phyloP scores from a whole-genome alignment of 2,113 vertebrate species.

The Pogona vitticeps region DNA sequence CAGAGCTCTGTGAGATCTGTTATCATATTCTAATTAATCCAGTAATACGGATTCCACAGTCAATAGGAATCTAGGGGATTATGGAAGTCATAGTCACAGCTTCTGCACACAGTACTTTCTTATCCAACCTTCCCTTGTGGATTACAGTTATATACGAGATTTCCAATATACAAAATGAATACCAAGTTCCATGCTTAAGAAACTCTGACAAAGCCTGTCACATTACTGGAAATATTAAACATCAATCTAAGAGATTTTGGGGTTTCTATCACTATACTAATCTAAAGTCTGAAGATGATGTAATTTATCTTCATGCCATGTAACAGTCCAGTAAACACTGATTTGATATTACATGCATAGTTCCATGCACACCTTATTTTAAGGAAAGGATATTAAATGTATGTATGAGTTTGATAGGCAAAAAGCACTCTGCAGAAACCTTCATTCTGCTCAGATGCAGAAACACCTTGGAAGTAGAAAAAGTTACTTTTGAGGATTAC shows the following conservation, averaged over 20 bases:
- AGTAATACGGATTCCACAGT: background rate
- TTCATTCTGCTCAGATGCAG: background rate
- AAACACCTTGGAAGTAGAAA: background rate
- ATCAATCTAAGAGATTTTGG: constrained; percentile 15
- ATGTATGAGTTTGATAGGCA: constrained; percentile 25
- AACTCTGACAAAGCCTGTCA: background rate
- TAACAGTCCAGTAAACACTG: constrained; percentile 18
- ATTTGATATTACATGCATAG: background rate
- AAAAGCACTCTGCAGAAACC: background rate
- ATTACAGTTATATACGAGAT: background rate
- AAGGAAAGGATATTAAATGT: background rate
- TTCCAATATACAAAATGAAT: background rate
- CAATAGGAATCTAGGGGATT: background rate
- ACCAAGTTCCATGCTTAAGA: background rate
- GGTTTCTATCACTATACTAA: background rate
- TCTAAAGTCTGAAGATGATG: constrained; percentile 1
- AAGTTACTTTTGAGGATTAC: background rate
- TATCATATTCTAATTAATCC: constrained; percentile 8
- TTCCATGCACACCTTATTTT: constrained; percentile 14
- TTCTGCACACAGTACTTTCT: background rate
- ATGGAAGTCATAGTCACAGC: background rate
- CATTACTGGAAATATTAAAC: constrained; percentile 6
- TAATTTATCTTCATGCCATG: constrained; percentile 7
- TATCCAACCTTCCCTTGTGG: constrained; percentile 2
- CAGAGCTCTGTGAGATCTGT: background rate